Conservation (phyloP, 2,113 vertebrate species). For the Thamnaconus septentrionalis region DNA sequence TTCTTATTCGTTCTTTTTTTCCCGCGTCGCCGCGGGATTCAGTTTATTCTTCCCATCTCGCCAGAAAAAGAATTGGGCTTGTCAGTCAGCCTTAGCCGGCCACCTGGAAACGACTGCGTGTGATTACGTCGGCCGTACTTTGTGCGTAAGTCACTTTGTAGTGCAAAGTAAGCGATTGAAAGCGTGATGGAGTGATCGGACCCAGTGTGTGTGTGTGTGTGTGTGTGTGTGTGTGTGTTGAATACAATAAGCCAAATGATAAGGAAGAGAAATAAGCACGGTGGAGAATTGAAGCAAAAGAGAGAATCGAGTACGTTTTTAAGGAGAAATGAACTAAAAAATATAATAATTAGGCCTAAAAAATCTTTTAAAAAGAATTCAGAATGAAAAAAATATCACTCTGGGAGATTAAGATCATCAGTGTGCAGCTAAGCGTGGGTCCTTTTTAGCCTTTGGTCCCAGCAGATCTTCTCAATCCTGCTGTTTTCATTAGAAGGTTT, state of each 20-base stretch:
- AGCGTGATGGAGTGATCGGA: neutral
- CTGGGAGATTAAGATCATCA: too few species aligned
- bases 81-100: conserved; percentile 58
- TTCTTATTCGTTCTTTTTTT: too few species aligned
- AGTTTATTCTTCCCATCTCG: conserved; percentile 27
- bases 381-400: neutral
- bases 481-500: too few species aligned
- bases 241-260: too few species aligned
- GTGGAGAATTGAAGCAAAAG: neutral
- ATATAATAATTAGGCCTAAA: too few species aligned
- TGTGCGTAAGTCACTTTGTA: conserved; percentile 15
- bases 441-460: too few species aligned
- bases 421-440: too few species aligned
- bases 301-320: neutral
- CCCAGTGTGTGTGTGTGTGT: too few species aligned
- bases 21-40: too few species aligned
- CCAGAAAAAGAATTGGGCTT: conserved; percentile 49
- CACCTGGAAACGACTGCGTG: conserved; percentile 36
- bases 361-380: neutral
- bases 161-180: conserved; percentile 23
- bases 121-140: conserved; percentile 20
- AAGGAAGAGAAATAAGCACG: neutral
- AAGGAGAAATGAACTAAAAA: too few species aligned
- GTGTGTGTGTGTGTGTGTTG: too few species aligned
- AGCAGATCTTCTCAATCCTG: too few species aligned